Evolutionary conservation across 1,140 invertebrate species (phyloP), one percentile per base, ranked within the genome.

Genomic region (Linepithema humile): DNA sequence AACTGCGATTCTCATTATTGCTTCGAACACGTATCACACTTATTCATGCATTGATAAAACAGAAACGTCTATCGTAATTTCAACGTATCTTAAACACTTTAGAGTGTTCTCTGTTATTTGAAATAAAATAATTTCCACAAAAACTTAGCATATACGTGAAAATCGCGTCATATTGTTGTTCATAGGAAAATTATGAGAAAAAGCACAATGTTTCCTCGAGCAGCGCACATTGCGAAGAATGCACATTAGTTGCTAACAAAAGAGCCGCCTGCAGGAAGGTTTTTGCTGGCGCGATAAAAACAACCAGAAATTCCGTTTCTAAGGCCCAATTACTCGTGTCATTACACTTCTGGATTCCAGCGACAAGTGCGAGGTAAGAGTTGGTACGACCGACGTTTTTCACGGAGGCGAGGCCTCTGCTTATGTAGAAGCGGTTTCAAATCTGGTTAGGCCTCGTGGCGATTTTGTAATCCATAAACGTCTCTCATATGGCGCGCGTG

Each of bases 381-480:
- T 73, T 48, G 74, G 55, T 55, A 40, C 82, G 73, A 55, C 73
- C 53, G 50, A 73, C 59, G 62, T 77, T 83, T 85, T 69, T 83
- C 72, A 77, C 77, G 43, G 48, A 77, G 83, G 72, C 72, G 59
- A 64, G 72, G 32, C 35, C 72, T 83, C 45, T 62, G 78, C 86
- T 89, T 89, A 89, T 85, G 87, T 89, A 88, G 87, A 89, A 89
- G 86, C 87, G 77, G 88, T 88, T 89, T 89, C 74, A 86, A 89
- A 88, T 89, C 88, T 89, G 87, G 88, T 89, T 89, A 89, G 87
- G 70, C 88, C 73, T 67, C 77, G 60, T 45, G 60, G 88, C 88
- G 86, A 92, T 93, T 92, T 93, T 91, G 91, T 91, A 93, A 93
- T 90, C 90, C 86, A 86, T 91, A 91, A 91, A 90, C 88, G 88